A percentile compares a stretch with the other conserved stretches of the same genome.
Evolutionary conservation across 2,797 vertebrate genomes (phyloP).

Genomic region (Sphaeramia orbicularis): DNA sequence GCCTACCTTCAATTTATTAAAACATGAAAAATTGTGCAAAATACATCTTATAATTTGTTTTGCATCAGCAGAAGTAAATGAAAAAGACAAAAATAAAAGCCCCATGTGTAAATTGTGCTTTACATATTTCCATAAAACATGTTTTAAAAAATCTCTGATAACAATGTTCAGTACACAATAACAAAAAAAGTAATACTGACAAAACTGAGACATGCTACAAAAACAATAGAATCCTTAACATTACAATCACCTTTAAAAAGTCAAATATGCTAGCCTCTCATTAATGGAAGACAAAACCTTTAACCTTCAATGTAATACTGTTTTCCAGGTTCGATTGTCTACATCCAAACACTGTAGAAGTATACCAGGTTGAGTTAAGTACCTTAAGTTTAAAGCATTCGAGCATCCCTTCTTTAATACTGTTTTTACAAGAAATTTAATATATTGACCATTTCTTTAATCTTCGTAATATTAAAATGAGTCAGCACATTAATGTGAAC

Average conservation of each 20-base stretch:
- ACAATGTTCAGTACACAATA: conserved; percentile 37
- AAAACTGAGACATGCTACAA: background rate
- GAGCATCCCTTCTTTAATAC: conserved; percentile 17
- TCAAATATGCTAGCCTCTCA: conserved; percentile 1
- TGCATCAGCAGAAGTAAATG: conserved; percentile 25
- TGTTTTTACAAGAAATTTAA: conserved; percentile 5
- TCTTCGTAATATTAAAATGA: background rate
- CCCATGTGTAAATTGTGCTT: conserved; percentile 26
- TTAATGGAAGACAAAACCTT: background rate
- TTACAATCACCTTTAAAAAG: conserved; percentile 18
- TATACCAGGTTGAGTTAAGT: conserved; percentile 3
- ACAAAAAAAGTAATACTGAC: conserved; percentile 43
- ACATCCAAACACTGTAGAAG: background rate
- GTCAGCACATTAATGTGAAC: too few relatives aligned
- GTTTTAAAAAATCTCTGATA: conserved; percentile 1
- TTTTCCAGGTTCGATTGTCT: conserved; percentile 4
- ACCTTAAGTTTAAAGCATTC: conserved; percentile 16
- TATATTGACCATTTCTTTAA: conserved; percentile 1
- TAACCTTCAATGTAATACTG: background rate
- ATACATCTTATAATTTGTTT: conserved; percentile 44
- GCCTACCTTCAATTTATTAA: conserved; percentile 54
- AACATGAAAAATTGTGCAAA: conserved; percentile 61
- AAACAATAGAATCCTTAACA: too few relatives aligned
- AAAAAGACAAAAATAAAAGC: conserved; percentile 21
- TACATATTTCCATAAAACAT: conserved; percentile 14